Evolutionary conservation across 1,140 invertebrate genomes (phyloP).

Genomic region (Drosophila kikkawai): DNA sequence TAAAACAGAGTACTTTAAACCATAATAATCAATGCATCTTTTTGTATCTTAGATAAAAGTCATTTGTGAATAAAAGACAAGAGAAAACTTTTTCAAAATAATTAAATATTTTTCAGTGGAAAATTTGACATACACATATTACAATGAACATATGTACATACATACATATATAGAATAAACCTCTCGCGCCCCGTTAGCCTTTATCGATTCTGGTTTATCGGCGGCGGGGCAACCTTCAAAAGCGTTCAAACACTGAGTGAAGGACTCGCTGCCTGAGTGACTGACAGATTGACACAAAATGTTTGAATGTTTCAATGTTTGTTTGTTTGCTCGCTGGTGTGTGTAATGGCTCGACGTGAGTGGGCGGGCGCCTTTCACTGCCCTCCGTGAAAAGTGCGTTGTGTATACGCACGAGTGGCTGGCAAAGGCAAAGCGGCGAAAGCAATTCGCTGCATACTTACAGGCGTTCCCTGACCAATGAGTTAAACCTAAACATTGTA

Average conservation of each 20-base stretch:
- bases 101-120: neutral
- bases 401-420: constrained; percentile 49
- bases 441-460: constrained; percentile 23
- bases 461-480: neutral
- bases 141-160: neutral
- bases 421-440: constrained; percentile 5
- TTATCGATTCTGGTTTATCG: constrained; percentile 72
- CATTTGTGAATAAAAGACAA: too few species aligned
- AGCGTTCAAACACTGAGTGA: constrained; percentile 45
- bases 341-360: constrained; percentile 24
- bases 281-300: constrained; percentile 54
- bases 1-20: too few species aligned
- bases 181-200: constrained; percentile 35
- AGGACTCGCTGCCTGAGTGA: constrained; percentile 36
- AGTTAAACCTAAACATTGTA: neutral
- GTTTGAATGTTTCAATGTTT: constrained; percentile 56
- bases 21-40: too few species aligned
- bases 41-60: too few species aligned
- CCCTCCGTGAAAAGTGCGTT: neutral
- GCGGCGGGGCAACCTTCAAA: constrained; percentile 29
- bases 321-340: constrained; percentile 39
- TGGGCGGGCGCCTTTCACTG: constrained; percentile 1
- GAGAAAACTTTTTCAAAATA: neutral
- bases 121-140: neutral
- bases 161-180: constrained; percentile 29